Evolutionary conservation across 2,888 invertebrate genomes (phyloP).

Genomic region (Tenodera sinensis): DNA sequence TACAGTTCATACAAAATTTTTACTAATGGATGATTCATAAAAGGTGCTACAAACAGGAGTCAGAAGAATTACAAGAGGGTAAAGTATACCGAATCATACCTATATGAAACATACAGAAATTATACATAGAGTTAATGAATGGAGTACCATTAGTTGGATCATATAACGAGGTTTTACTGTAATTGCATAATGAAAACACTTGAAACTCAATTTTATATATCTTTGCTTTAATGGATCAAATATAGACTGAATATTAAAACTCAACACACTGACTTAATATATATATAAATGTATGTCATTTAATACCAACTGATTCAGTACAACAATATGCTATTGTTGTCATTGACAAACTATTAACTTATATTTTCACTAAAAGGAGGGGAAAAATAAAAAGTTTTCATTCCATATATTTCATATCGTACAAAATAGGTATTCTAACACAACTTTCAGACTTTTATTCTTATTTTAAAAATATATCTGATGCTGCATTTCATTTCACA

Average conservation of each 20-base stretch:
- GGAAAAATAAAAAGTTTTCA: not conserved
- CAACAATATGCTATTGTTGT: not conserved
- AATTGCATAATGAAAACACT: not conserved
- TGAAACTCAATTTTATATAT: not conserved
- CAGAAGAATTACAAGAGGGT: no score
- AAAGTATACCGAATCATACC: no score
- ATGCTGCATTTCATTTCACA: not conserved
- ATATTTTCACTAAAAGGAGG: not conserved
- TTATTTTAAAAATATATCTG: slow-evolving; percentile 2
- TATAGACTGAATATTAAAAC: not conserved
- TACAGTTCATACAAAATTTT: no score
- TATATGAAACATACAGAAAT: no score
- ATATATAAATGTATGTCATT: not conserved
- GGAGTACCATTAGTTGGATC: no score
- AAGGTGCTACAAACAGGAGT: no score
- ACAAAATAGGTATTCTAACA: not conserved
- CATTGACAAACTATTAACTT: not conserved
- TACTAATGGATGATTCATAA: no score
- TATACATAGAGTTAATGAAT: no score
- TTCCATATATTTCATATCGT: not conserved
- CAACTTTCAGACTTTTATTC: slow-evolving; percentile 1
- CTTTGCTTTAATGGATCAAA: not conserved
- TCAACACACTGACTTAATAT: not conserved
- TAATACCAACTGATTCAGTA: not conserved
- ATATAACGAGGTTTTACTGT: no score